Base-by-base conservation (phyloP, 2,888 invertebrate species). In the Drosophila niveifrons region DNA sequence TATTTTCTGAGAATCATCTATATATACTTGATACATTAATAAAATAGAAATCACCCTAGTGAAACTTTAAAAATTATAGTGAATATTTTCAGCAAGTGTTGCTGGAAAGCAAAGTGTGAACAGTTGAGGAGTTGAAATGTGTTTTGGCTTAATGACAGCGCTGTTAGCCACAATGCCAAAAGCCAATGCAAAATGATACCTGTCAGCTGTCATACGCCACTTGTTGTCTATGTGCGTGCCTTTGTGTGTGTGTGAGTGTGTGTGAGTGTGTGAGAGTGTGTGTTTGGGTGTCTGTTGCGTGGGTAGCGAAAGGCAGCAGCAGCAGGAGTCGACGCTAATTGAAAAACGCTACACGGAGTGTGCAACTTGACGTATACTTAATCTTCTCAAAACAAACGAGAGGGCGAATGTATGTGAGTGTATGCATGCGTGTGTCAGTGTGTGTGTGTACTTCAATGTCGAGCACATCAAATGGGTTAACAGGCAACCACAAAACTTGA, bases 301-400 rank as follows among this genome's bases (percentile, higher is more conserved):
- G 17, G 7, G 18, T 17, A 7, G 9, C 13, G 31, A 23, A n/a
- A 41, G 51, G 34, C 17, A 43, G 31, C n/a, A 43, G 31, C n/a
- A 23, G 50, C 15, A 28, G 50, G 23, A 59, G 62, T 50, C 55
- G 46, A 46, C 56, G 77, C 82, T 84, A 84, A 84, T 84, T 87
- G 83, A 82, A 84, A 83, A 84, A 71, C 71, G 73, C 59, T 75
- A 66, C 66, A 78, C 63, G 72, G 56, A 70, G 75, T 82, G 61
- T 80, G 61, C 82, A 73, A 73, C 82, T 87, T 87, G 83, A 84
- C 87, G 87, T 87, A 87, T 80, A 83, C 83, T 83, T 83, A 84
- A 84, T 87, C 83, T 82, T 75, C 58, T 57, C 41, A 44, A 47
- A 66, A 59, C 58, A 63, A 34, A 46, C 58, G 67, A 13, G 52